Evolutionary conservation across 1,140 invertebrate species (phyloP), one percentile per base, ranked within the genome.

Genomic region (Triops cancriformis): DNA sequence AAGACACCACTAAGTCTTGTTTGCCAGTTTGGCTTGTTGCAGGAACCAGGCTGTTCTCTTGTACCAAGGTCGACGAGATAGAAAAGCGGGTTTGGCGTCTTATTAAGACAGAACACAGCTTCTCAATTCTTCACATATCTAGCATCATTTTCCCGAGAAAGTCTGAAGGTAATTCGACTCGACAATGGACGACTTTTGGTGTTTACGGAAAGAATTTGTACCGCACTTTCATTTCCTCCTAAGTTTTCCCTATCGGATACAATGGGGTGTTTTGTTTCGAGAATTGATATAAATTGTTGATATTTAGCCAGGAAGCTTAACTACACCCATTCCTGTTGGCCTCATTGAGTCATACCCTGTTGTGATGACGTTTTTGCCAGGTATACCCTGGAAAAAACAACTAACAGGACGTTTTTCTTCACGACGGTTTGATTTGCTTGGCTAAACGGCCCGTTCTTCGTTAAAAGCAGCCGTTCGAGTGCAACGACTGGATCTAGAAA

Each of bases 31-130:
- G 14, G 51, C 51, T 64, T 64, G 51, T n/a, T 64, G 14, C 7
- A 18, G 51, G 51, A 64, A 18, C 51, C 51, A 64, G 51, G 51
- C 51, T 14, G 51, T 64, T 6, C n/a, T 64, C 51, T 64, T 64
- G 51, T 64, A 64, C 51, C 51, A 64, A 64, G 51, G 51, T 64
- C n/a, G 51, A 64, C n/a, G 10, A 64, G 51, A 64, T 64, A 14
- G 14, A 64, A 64, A 64, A 64, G 51, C 23, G 9, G 10, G 51
- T 64, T 64, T 64, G 31, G 23, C 51, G 10, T 23, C 1, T 64
- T n/a, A 64, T 18, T 64, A 64, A 23, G 51, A 64, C 23, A 64
- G 31, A 37, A 37, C 2, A 37, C 31, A 37, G 31, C 31, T 37
- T 37, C 31, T 37, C 31, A 37, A 37, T 37, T 37, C 31, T 37